Conservation (phyloP, 1,140 invertebrate species). For the Chrysomallon squamiferum region DNA sequence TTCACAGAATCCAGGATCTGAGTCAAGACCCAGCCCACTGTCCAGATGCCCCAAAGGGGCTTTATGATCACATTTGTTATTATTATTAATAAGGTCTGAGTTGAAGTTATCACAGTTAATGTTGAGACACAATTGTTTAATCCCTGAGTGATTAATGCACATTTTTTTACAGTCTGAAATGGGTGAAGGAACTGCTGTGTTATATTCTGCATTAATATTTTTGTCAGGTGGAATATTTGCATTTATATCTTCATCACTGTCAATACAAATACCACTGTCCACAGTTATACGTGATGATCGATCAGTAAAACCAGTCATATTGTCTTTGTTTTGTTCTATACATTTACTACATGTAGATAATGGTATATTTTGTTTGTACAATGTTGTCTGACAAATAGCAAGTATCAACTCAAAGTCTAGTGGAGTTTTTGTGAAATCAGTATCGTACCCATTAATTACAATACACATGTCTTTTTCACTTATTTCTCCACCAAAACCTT, state of each 20-base stretch:
- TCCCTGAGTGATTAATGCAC: too few species aligned
- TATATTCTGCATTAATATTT: too few species aligned
- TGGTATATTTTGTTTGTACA: too few species aligned
- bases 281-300: background rate
- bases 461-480: slow-evolving; percentile 27
- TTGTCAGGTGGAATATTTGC: too few species aligned
- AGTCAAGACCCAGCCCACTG: slow-evolving; percentile 41
- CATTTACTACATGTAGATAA: too few species aligned
- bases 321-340: too few species aligned
- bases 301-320: too few species aligned
- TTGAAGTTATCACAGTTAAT: too few species aligned
- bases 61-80: background rate
- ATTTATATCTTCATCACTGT: background rate
- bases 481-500: slow-evolving; percentile 37
- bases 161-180: too few species aligned
- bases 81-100: background rate
- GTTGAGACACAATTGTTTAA: too few species aligned
- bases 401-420: slow-evolving; percentile 14
- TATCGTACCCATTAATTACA: slow-evolving; percentile 30
- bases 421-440: slow-evolving; percentile 9
- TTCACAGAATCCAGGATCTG: slow-evolving; percentile 70
- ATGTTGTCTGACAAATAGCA: too few species aligned
- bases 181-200: too few species aligned
- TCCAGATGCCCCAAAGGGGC: slow-evolving; percentile 29
- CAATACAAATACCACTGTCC: slow-evolving; percentile 3